Base-by-base conservation (phyloP, 2,888 invertebrate species). In the Anagyrus pseudococci region DNA sequence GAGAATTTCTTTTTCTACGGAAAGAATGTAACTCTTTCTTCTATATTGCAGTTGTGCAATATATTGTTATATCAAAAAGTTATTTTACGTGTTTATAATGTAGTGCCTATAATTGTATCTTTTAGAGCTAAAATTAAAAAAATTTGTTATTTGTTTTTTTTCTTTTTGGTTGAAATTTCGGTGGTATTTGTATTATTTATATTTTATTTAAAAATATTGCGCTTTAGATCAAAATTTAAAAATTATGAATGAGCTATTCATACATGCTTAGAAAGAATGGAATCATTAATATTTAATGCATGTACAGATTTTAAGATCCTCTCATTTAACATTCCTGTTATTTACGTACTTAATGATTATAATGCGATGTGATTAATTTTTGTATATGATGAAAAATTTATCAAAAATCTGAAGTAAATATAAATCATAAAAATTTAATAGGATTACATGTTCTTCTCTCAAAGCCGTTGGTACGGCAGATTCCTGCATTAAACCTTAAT, bases 381-480 rank as follows among this genome's bases (percentile, higher is more conserved):
- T 64, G 63, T 64, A 64, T 33, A 59, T 55, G 63, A 55, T n/a
- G n/a, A 50, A 48, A 48, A 46, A 40, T 63, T 62, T 63, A 48
- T 64, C 41, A 52, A 29, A 56, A 59, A 50, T 56, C 52, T 1
- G 49, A 44, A 59, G 29, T 59, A 64, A 64, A 59, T 59, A 52
- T 59, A 56, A 56, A 41, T 56, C 44, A 58, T 29, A 40, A 29
- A 46, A 57, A 62, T 44, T 46, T 49, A 37, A 40, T n/a, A n/a
- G n/a, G n/a, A n/a, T n/a, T n/a, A n/a, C n/a, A n/a, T n/a, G n/a
- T n/a, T n/a, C n/a, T n/a, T n/a, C n/a, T n/a, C n/a, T n/a, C n/a
- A n/a, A n/a, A n/a, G n/a, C n/a, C n/a, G n/a, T n/a, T n/a, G n/a
- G n/a, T n/a, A n/a, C n/a, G n/a, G n/a, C n/a, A n/a, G n/a, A n/a